Base-by-base conservation (phyloP, 1,140 invertebrate species). In the Drosophila funebris region DNA sequence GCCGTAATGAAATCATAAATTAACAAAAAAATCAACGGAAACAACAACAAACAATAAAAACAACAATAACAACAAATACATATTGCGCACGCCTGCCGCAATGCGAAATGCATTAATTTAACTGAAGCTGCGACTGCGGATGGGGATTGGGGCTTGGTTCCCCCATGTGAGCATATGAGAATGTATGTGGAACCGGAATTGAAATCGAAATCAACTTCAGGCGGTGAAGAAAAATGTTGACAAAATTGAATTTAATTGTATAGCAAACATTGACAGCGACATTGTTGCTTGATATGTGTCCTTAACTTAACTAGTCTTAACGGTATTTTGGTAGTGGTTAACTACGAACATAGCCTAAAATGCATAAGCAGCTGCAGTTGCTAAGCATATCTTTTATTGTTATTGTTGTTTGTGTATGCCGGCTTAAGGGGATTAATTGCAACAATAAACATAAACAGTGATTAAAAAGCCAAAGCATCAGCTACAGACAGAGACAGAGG, bases 1-100 rank as follows among this genome's bases (percentile, higher is more conserved):
- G 74, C 82, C 67, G 74, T 82, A 87, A 87, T 87, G 83, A 88
- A 87, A 87, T 78, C 82, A 87, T 87, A 87, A 87, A 87, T 87
- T 78, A 88, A 66, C 33, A 69, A 54, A 46, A 69, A 54, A 46
- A 75, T 27, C 31, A 68, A 70, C 82, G 82, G 83, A 82, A 87
- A 87, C 67, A 75, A 68, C 39, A 60, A 31, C 29, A 67, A 50
- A 46, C 48, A 62, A 37, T 58, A 77, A 61, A 31, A 58, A 20
- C 22, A 70, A 36, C 48, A 54, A 41, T n/a, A 37, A 63, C 39
- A 31, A 61, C 50, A 67, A 62, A 76, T 60, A 75, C 64, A 77
- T 36, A 72, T 44, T 62, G 74, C 78, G 69, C 78, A 41, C 78
- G 82, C 78, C 82, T 78, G 82, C 67, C 82, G 72, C 82, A 88